These are phyloP conservation scores for Schizopygopsis malacanthus DNA, from an alignment of 2,797 vertebrate genomes.

Conservation along the genomic window DNA sequence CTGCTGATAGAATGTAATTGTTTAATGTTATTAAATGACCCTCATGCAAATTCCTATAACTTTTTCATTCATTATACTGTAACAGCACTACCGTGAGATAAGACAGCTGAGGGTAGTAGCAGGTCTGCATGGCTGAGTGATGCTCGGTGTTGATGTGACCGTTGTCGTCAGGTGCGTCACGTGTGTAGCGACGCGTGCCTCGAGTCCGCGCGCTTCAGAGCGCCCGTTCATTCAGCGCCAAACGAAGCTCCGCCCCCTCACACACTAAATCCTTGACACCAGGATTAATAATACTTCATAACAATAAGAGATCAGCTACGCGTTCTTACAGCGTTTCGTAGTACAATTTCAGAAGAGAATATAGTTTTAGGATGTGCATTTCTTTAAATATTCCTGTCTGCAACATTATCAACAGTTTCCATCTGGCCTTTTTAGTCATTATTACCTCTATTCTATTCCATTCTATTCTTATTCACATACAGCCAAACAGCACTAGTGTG, in stretches of 20 bases:
- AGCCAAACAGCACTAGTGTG: background rate
- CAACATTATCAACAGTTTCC: background rate
- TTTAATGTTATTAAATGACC: background rate
- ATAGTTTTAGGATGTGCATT: background rate
- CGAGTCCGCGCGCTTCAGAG: conserved; percentile 33
- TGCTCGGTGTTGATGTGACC: background rate
- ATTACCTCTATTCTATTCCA: background rate
- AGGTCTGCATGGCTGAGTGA: conserved; percentile 35
- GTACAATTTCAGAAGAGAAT: background rate
- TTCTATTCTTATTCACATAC: background rate
- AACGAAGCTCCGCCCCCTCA: background rate
- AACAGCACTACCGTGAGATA: conserved; percentile 22
- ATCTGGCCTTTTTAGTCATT: background rate
- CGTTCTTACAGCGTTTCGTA: background rate
- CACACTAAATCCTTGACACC: background rate
- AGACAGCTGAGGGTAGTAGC: background rate
- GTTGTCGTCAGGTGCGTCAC: conserved; percentile 49
- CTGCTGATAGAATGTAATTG: conserved; percentile 9
- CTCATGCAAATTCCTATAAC: background rate
- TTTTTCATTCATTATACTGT: background rate
- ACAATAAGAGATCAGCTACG: too few relatives aligned
- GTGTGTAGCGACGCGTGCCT: conserved; percentile 38
- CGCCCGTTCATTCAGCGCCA: conserved; percentile 34
- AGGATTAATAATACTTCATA: background rate
- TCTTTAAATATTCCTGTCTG: background rate